phyloP scores from a whole-genome alignment of 2,113 vertebrate genomes.

The Myiopsitta monachus region DNA sequence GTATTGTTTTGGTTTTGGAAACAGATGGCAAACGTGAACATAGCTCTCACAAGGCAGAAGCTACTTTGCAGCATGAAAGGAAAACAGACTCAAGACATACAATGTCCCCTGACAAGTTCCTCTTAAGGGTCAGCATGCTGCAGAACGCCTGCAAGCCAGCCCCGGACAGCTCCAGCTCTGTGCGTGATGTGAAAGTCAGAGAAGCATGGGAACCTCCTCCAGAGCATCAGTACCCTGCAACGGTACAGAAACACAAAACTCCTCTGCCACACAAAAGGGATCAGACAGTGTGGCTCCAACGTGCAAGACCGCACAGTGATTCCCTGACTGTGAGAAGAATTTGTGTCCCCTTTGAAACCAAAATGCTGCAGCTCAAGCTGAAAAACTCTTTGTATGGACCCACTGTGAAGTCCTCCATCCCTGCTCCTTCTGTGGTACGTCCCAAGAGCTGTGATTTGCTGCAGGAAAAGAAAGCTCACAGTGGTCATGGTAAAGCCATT shows the following conservation, averaged over 20 bases:
- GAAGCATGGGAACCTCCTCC: slow-evolving; percentile 59
- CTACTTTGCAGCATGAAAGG: slow-evolving; percentile 1
- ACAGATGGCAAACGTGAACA: neutral
- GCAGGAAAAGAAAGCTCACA: neutral
- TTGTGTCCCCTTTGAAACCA: slow-evolving; percentile 58
- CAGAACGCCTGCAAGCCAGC: slow-evolving; percentile 43
- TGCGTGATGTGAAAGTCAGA: slow-evolving; percentile 22
- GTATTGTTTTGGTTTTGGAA: neutral
- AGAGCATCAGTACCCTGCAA: neutral
- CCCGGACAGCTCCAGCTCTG: slow-evolving; percentile 25
- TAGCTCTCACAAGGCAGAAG: slow-evolving; percentile 17
- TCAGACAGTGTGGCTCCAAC: neutral
- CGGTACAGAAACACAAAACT: neutral
- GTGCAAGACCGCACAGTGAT: neutral
- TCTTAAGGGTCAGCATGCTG: slow-evolving; percentile 67
- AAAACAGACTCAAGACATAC: slow-evolving; percentile 33
- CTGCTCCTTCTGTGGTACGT: slow-evolving; percentile 15
- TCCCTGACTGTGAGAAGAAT: slow-evolving; percentile 22
- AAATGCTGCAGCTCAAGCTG: slow-evolving; percentile 53
- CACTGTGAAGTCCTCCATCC: slow-evolving; percentile 58
- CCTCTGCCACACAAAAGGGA: neutral
- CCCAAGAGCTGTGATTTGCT: neutral
- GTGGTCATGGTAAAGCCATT: neutral
- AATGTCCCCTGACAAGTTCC: slow-evolving; percentile 57
- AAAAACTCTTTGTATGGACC: slow-evolving; percentile 50